Evolutionary conservation across 2,797 vertebrate genomes (phyloP).

Genomic region (Australoheros facetus): DNA sequence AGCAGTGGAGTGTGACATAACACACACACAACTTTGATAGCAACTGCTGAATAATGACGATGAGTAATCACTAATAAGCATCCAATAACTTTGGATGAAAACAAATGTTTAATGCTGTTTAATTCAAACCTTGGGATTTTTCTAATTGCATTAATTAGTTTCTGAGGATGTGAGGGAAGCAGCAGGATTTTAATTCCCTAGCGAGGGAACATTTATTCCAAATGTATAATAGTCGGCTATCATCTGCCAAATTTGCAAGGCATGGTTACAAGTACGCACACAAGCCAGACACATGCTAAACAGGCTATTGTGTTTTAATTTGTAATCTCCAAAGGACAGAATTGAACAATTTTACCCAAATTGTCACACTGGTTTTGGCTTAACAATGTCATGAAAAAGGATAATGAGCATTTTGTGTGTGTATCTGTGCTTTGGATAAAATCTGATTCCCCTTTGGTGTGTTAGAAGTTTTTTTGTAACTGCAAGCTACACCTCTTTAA

Average conservation of each 20-base stretch:
- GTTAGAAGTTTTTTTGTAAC: neutral
- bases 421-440: neutral
- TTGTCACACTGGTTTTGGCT: constrained; percentile 11
- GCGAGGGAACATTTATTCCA: constrained; percentile 30
- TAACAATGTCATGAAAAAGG: constrained; percentile 2
- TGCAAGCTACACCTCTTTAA: neutral
- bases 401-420: neutral
- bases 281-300: constrained; percentile 17
- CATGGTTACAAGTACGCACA: constrained; percentile 5
- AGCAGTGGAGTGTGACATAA: constrained; percentile 35
- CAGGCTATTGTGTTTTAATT: constrained; percentile 41
- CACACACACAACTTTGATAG: constrained; percentile 37
- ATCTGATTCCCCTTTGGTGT: constrained; percentile 20
- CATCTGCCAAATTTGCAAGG: constrained; percentile 28
- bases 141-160: constrained; percentile 62
- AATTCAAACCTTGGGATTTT: constrained; percentile 55
- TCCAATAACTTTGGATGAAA: constrained; percentile 50
- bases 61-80: constrained; percentile 56
- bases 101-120: constrained; percentile 33
- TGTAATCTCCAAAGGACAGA: constrained; percentile 32
- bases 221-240: constrained; percentile 34
- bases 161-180: constrained; percentile 25
- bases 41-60: constrained; percentile 51
- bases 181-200: constrained; percentile 50
- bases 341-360: constrained; percentile 16